A percentile compares a stretch with the other conserved stretches of the same genome.
These are phyloP conservation scores for Polydrusus tereticollis DNA, from an alignment of 2,888 invertebrate genomes.

Conservation along the genomic window DNA sequence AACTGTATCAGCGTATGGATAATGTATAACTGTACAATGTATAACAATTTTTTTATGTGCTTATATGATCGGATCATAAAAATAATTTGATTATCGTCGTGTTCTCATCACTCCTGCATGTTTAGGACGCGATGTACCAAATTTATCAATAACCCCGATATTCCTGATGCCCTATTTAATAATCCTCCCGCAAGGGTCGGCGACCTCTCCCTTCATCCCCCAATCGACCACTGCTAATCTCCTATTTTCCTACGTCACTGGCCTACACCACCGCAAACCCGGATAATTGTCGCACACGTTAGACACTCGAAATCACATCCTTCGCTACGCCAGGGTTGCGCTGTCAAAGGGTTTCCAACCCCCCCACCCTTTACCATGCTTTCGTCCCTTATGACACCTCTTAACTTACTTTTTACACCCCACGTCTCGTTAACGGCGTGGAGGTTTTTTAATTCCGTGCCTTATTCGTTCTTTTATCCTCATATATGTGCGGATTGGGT, in stretches of 20 bases:
- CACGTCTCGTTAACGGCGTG: conserved; percentile 55
- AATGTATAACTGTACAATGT: no score
- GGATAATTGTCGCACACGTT: conserved; percentile 57
- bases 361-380: conserved; percentile 30
- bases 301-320: conserved; percentile 58
- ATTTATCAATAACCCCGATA: background rate
- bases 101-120: no score
- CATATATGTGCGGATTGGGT: background rate
- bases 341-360: conserved; percentile 56
- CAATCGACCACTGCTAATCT: conserved; percentile 12
- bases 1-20: no score
- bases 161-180: conserved; percentile 1
- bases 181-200: conserved; percentile 14
- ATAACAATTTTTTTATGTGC: no score
- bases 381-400: conserved; percentile 51
- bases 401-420: conserved; percentile 59
- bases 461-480: background rate
- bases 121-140: no score
- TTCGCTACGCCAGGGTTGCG: conserved; percentile 46
- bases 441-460: conserved; percentile 55
- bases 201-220: conserved; percentile 25
- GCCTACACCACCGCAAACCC: conserved; percentile 49
- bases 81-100: no score
- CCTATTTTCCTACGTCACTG: conserved; percentile 37
- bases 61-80: no score